Evolutionary conservation across 1,140 invertebrate species (phyloP).

Genomic region (Paraescarpia echinospica): DNA sequence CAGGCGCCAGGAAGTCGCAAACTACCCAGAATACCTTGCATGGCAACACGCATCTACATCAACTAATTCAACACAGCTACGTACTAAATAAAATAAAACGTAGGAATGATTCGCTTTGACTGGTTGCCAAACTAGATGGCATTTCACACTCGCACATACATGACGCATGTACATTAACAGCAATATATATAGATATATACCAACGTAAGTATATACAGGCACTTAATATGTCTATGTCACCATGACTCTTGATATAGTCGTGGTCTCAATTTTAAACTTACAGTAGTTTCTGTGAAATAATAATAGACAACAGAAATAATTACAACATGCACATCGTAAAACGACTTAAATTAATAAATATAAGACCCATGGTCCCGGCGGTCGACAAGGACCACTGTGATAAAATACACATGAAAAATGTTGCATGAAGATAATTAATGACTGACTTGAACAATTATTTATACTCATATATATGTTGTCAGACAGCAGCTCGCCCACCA

Average conservation of each 20-base stretch:
- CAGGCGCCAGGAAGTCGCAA: not conserved
- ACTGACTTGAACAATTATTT: constrained; percentile 1
- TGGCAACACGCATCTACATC: not conserved
- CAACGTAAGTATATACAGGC: not conserved
- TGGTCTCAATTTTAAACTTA: not conserved
- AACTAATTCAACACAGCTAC: not conserved
- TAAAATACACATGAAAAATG: not conserved
- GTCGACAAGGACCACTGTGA: not conserved
- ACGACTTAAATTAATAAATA: not conserved
- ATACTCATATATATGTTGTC: not conserved
- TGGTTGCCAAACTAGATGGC: not conserved
- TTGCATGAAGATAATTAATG: not conserved
- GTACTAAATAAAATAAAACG: not conserved
- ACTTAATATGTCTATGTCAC: not conserved
- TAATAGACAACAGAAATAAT: not conserved
- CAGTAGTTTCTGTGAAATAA: not conserved
- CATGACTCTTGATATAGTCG: not conserved
- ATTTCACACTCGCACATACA: not conserved
- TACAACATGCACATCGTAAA: not conserved
- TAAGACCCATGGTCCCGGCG: not conserved
- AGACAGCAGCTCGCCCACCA: not conserved
- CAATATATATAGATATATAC: constrained; percentile 1
- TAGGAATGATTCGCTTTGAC: not conserved
- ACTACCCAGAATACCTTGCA: not conserved
- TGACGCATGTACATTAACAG: not conserved